Conservation (phyloP, 30 jellyfish, hydroid and myxozoan species). For the Morbakka virulenta region DNA sequence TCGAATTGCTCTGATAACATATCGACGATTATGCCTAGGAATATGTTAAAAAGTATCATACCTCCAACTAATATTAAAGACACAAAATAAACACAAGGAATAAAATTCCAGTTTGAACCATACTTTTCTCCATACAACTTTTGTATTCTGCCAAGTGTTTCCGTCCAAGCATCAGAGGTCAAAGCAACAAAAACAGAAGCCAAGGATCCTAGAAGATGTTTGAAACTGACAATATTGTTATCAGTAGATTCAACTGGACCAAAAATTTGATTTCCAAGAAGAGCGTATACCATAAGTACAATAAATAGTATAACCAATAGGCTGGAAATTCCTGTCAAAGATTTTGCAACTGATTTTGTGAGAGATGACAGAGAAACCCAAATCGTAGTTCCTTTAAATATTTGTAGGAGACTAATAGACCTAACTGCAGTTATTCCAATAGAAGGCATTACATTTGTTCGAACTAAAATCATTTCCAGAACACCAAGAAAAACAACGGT, state of each 20-base stretch:
- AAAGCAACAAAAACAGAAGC: slow-evolving; percentile 63
- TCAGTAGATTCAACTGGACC: not conserved
- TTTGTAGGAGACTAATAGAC: slow-evolving; percentile 39
- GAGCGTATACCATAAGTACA: slow-evolving; percentile 53
- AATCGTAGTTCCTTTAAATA: slow-evolving; percentile 35
- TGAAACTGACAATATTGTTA: slow-evolving; percentile 43
- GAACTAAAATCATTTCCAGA: slow-evolving; percentile 14
- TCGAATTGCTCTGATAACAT: slow-evolving; percentile 47
- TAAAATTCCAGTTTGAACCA: not conserved
- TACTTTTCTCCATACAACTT: not conserved
- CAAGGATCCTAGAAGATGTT: slow-evolving; percentile 41
- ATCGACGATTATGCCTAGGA: slow-evolving; percentile 88
- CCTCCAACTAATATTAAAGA: slow-evolving; percentile 74
- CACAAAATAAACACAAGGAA: slow-evolving; percentile 46
- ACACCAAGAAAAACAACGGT: not conserved
- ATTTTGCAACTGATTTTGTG: slow-evolving; percentile 45
- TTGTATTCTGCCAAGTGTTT: slow-evolving; percentile 12
- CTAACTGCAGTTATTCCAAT: slow-evolving; percentile 52
- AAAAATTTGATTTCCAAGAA: slow-evolving; percentile 72
- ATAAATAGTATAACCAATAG: slow-evolving; percentile 49
- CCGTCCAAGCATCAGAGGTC: slow-evolving; percentile 87
- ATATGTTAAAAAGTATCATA: slow-evolving; percentile 65
- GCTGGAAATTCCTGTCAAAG: slow-evolving; percentile 43
- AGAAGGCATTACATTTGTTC: not conserved
- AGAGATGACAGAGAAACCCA: slow-evolving; percentile 49